These are phyloP conservation scores for Hippasteria phrygiana DNA, from an alignment of 53 echinoderm and acorn worm species.

Conservation along the genomic window DNA sequence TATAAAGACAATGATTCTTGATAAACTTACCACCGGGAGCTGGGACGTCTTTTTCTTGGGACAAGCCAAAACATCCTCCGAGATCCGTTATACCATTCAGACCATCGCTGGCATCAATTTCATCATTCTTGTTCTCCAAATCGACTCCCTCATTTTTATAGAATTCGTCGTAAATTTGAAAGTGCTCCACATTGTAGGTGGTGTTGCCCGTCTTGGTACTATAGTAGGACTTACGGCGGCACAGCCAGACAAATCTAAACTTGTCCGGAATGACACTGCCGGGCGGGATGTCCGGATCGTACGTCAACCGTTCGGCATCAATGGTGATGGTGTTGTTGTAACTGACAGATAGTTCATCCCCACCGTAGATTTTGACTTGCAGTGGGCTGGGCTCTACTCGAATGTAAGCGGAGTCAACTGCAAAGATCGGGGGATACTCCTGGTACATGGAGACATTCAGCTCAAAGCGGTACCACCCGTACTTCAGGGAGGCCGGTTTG, in stretches of 20 bases:
- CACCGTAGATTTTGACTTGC: conserved; percentile 72
- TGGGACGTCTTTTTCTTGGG: conserved; percentile 45
- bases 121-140: conserved; percentile 45
- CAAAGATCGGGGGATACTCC: conserved; percentile 49
- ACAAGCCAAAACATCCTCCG: conserved; percentile 80
- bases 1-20: neutral
- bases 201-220: conserved; percentile 3
- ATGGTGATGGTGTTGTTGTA: conserved; percentile 57
- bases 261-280: neutral
- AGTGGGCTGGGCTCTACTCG: conserved; percentile 62
- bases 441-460: conserved; percentile 84
- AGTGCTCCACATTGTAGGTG: conserved; percentile 72
- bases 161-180: conserved; percentile 73
- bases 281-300: conserved; percentile 70
- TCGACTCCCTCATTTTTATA: conserved; percentile 9
- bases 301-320: conserved; percentile 60
- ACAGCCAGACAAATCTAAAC: conserved; percentile 72
- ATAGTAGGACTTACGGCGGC: conserved; percentile 75
- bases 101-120: conserved; percentile 35
- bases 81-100: conserved; percentile 50
- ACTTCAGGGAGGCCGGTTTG: conserved; percentile 52
- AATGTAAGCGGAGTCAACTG: conserved; percentile 47
- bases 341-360: conserved; percentile 51
- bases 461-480: conserved; percentile 72
- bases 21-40: conserved; percentile 75